A percentile compares a stretch with the other conserved stretches of the same genome.
These are phyloP conservation scores for Oxyura jamaicensis DNA, from an alignment of 2,113 vertebrate species.

Conservation along the genomic window DNA sequence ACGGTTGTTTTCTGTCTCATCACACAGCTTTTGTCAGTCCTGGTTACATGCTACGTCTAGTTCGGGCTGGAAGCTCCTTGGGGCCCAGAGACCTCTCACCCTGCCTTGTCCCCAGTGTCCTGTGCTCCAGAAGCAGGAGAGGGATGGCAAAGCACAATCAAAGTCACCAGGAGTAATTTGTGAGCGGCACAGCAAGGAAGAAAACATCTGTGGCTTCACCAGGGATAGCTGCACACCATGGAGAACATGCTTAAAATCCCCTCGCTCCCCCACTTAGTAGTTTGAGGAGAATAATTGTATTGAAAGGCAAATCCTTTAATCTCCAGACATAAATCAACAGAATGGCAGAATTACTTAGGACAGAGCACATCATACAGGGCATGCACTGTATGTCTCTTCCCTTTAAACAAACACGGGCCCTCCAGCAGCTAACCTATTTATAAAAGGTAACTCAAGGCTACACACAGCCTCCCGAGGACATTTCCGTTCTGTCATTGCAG, in stretches of 20 bases:
- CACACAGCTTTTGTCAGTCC: neutral
- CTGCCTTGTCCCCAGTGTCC: neutral
- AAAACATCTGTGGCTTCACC: neutral
- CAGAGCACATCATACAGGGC: neutral
- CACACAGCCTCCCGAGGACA: neutral
- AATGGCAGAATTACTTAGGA: slow-evolving; percentile 32
- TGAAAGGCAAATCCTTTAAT: slow-evolving; percentile 74
- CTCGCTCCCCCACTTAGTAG: neutral
- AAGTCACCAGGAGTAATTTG: neutral
- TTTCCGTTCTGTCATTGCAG: neutral
- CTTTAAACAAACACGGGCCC: neutral
- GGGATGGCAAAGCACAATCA: neutral
- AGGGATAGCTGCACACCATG: neutral
- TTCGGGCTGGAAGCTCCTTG: neutral
- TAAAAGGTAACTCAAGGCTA: slow-evolving; percentile 38
- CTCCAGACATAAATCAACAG: slow-evolving; percentile 49
- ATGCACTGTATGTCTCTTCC: neutral
- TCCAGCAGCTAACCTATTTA: slow-evolving; percentile 63
- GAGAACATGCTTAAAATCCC: neutral
- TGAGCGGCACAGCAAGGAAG: neutral
- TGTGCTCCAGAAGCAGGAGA: neutral
- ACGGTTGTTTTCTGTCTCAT: neutral
- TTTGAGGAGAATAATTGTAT: slow-evolving; percentile 57
- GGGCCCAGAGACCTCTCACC: neutral
- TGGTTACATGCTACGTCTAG: neutral